Evolutionary conservation across 2,113 vertebrate genomes (phyloP).

Genomic region (Galemys pyrenaicus): DNA sequence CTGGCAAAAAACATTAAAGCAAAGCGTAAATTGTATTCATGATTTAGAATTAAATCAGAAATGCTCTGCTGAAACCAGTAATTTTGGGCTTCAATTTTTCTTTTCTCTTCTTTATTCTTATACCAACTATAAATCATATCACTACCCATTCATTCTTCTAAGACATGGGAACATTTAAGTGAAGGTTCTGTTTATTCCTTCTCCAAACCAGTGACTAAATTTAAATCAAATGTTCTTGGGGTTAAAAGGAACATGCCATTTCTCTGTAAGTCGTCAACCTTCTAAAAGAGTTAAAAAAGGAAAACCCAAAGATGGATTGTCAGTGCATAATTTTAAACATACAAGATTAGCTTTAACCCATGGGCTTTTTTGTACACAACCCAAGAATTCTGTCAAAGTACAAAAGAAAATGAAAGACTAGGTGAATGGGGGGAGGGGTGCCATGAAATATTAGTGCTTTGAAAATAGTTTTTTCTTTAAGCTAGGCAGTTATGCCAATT

Average conservation of each 20-base stretch:
- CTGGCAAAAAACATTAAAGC: background rate
- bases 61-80: constrained; percentile 72
- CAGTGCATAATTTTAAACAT: constrained; percentile 69
- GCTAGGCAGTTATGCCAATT: constrained; percentile 18
- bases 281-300: background rate
- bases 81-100: constrained; percentile 73
- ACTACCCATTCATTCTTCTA: constrained; percentile 73
- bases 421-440: background rate
- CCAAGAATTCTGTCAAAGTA: constrained; percentile 49
- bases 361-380: constrained; percentile 43
- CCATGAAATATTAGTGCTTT: constrained; percentile 18
- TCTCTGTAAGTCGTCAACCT: constrained; percentile 59
- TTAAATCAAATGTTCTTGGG: constrained; percentile 73
- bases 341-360: constrained; percentile 51
- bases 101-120: constrained; percentile 80
- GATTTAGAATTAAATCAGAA: constrained; percentile 66
- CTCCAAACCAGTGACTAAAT: constrained; percentile 72
- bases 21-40: background rate
- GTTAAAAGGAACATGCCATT: constrained; percentile 52
- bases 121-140: constrained; percentile 77
- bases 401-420: constrained; percentile 44
- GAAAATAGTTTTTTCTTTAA: constrained; percentile 21
- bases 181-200: constrained; percentile 79
- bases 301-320: constrained; percentile 43
- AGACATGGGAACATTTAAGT: constrained; percentile 70